Base-by-base conservation (phyloP, 2,113 vertebrate genomes). In the Oncorhynchus nerka region DNA sequence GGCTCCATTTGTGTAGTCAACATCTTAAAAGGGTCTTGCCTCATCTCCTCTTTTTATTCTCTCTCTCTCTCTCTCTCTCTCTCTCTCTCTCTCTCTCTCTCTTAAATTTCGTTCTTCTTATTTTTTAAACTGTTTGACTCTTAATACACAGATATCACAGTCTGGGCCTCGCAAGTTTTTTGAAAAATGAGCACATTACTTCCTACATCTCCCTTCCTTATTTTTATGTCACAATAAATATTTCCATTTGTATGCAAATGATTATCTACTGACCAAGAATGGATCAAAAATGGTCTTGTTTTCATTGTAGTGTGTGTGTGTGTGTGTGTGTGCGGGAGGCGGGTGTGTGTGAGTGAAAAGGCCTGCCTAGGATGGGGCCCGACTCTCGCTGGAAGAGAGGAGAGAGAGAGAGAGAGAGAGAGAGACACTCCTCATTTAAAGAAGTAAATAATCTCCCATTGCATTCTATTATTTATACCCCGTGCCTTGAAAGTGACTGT, bases 211-310 rank as follows among this genome's bases (percentile, higher is more conserved):
- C 77, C 83, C 81, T 83, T 55, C 61, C 39, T 88, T 80, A 79
- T 57, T 84, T 81, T 85, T 86, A 77, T 84, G 87, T 91, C 85
- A 91, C 87, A 94, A 92, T 94, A 94, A 94, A 94, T 92, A 94
- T 93, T 94, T 92, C 92, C 91, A 94, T 94, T 94, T 94, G 92
- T 93, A 94, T 94, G 93, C 92, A 93, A 94, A 94, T 94, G 89
- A 93, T 92, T 89, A 93, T 93, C 93, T 92, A 90, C 89, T 93
- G 92, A 93, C 93, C 92, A 91, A 92, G 89, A 93, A 90, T 90
- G 90, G 91, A 92, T 92, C 91, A 92, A 92, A 92, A 89, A 76
- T 84, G 19, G 81, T 88, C 89, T 90, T 92, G 90, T 93, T 91
- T 92, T 92, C 89, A 89, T 91, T 92, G 92, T 93, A 89, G 85